Conservation (phyloP, 2,113 vertebrate genomes). For the Atherinomorus stipes region DNA sequence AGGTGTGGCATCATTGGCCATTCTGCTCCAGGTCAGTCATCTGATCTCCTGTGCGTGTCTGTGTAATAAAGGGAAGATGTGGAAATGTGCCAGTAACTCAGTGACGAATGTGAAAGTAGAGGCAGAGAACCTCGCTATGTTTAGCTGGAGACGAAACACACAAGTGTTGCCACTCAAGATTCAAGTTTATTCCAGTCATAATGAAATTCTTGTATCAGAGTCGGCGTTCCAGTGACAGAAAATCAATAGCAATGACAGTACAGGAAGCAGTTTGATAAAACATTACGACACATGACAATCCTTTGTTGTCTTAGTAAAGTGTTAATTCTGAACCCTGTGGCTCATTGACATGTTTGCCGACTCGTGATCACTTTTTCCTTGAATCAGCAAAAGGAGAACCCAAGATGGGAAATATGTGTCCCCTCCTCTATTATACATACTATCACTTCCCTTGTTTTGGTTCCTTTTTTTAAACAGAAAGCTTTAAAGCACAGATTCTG, state of each 20-base stretch:
- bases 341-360: not conserved
- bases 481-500: not conserved
- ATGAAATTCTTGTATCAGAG: not conserved
- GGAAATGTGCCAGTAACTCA: not conserved
- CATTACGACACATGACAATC: no score
- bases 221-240: no score
- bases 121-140: not conserved
- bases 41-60: constrained; percentile 5
- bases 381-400: not conserved
- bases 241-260: not conserved
- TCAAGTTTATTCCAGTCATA: not conserved
- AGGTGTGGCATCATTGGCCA: constrained; percentile 30
- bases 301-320: no score
- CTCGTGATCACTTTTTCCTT: not conserved
- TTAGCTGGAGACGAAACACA: not conserved
- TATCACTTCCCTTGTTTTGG: constrained; percentile 58
- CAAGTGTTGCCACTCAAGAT: not conserved
- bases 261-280: not conserved
- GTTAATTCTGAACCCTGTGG: no score
- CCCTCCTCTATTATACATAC: not conserved
- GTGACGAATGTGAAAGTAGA: not conserved
- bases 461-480: constrained; percentile 19
- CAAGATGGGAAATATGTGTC: not conserved
- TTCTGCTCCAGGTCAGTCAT: constrained; percentile 36
- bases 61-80: not conserved